Conservation (phyloP, 2,888 invertebrate species). For the Stramonita haemastoma region DNA sequence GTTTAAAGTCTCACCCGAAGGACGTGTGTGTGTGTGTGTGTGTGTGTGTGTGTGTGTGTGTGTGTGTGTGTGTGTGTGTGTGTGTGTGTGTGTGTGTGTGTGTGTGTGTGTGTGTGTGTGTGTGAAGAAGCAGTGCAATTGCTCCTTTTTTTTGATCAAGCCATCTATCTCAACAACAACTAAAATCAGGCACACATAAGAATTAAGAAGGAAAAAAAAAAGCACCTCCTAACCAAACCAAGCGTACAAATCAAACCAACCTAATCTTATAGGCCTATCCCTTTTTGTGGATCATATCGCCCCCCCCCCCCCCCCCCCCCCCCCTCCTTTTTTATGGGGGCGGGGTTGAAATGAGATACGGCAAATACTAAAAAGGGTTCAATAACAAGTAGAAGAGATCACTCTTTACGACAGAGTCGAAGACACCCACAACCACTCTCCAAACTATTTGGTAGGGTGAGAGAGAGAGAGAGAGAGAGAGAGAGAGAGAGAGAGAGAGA, state of each 20-base stretch:
- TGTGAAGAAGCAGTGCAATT: not conserved
- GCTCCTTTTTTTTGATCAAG: too few species aligned
- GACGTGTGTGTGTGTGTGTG: not conserved
- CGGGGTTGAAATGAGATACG: too few species aligned
- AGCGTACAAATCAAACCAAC: not conserved
- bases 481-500: not conserved
- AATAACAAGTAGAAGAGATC: too few species aligned
- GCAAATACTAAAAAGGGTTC: too few species aligned
- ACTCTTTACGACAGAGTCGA: too few species aligned
- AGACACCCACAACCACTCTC: too few species aligned
- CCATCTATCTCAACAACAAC: not conserved
- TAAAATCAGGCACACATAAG: not conserved
- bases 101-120: not conserved
- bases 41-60: conserved; percentile 19
- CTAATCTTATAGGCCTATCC: not conserved
- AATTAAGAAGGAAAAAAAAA: not conserved
- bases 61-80: not conserved
- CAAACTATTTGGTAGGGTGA: too few species aligned
- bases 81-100: conserved; percentile 19
- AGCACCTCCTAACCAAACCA: too few species aligned
- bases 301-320: too few species aligned
- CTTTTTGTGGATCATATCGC: too few species aligned
- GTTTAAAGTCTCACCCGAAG: too few species aligned
- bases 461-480: not conserved
- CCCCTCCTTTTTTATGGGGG: too few species aligned